Percentiles rank a stretch among this genome's conserved stretches.
Conservation (phyloP, 2,888 invertebrate genomes). For the Scrobipalpa atriplicella region DNA sequence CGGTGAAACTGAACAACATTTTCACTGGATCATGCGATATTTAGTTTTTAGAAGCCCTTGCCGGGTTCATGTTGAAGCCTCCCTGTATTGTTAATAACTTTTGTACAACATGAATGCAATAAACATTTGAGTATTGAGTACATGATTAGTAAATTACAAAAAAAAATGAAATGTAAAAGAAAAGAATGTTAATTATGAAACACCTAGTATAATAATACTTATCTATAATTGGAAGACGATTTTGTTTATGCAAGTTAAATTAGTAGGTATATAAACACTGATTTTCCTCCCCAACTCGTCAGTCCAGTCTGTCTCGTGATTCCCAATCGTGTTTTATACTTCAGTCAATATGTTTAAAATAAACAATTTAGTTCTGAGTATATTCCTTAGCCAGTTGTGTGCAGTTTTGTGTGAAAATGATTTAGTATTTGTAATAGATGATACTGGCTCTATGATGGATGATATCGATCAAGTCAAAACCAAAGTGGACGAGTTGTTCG, state of each 20-base stretch:
- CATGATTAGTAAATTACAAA: no score
- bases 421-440: conserved; percentile 57
- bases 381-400: neutral
- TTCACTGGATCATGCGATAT: no score
- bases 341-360: neutral
- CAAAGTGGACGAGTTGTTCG: conserved; percentile 53
- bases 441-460: conserved; percentile 56
- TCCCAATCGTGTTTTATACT: neutral
- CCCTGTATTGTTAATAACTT: no score
- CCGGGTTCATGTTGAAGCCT: no score
- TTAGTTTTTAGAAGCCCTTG: no score
- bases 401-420: conserved; percentile 10
- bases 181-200: no score
- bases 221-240: neutral
- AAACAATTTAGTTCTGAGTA: neutral
- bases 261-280: neutral
- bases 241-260: neutral
- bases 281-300: neutral
- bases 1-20: no score
- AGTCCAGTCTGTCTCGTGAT: neutral
- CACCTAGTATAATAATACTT: no score
- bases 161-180: no score
- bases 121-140: no score
- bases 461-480: conserved; percentile 58
- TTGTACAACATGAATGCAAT: no score